Evolutionary conservation across 2,113 vertebrate genomes (phyloP).

Genomic region (Corythaeola cristata): DNA sequence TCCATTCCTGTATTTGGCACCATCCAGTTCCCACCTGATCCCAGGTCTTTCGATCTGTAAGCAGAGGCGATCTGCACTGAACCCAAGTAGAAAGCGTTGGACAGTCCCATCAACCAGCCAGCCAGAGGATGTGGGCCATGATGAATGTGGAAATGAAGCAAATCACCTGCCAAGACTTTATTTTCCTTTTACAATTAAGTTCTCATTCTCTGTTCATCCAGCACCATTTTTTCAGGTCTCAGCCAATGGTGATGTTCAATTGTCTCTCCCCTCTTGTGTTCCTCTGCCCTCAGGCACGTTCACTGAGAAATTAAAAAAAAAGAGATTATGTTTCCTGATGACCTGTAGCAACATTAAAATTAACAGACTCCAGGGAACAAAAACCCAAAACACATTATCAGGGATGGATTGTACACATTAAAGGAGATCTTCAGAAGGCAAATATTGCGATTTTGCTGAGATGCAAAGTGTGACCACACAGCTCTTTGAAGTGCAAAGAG

Average conservation of each 20-base stretch:
- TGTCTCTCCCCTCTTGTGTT: constrained; percentile 57
- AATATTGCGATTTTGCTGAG: constrained; percentile 75
- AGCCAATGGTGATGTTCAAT: constrained; percentile 14
- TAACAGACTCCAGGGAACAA: constrained; percentile 49
- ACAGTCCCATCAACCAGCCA: constrained; percentile 75
- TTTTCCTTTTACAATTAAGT: constrained; percentile 54
- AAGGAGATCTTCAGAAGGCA: constrained; percentile 66
- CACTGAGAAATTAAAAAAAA: constrained; percentile 78
- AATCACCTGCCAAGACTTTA: neutral
- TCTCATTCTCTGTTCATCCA: constrained; percentile 58
- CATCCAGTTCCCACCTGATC: constrained; percentile 57
- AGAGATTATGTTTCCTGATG: constrained; percentile 73
- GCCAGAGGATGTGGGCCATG: constrained; percentile 81
- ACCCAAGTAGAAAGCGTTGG: neutral
- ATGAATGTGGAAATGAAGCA: constrained; percentile 45
- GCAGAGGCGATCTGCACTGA: constrained; percentile 11
- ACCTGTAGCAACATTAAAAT: constrained; percentile 61
- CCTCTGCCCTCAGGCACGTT: constrained; percentile 61
- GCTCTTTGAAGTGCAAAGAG: constrained; percentile 75
- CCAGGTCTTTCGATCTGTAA: neutral
- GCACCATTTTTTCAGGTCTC: constrained; percentile 64
- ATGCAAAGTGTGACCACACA: constrained; percentile 76
- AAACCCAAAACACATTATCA: constrained; percentile 37
- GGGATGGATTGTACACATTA: constrained; percentile 49
- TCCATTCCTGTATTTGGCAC: constrained; percentile 44